phyloP scores from a whole-genome alignment of 37 sponge, comb jelly and placozoan genomes.

The Aplysina aerophoba region DNA sequence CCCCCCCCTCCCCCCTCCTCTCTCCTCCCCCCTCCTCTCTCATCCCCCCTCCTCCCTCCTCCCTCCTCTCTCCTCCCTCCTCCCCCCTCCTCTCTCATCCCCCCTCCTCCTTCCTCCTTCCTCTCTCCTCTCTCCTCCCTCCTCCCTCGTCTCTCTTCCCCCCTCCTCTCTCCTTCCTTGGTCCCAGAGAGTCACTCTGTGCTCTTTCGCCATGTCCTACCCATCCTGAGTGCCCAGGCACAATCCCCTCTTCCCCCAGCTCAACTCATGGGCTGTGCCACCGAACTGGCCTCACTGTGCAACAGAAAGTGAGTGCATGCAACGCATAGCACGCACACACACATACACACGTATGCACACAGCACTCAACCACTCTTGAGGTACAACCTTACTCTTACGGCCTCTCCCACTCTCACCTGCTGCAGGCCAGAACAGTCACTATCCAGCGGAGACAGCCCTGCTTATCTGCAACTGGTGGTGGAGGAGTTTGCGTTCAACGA shows the following conservation, averaged over 20 bases:
- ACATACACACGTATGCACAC: slow-evolving; percentile 8
- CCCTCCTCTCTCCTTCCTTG: neutral
- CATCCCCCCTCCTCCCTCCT: slow-evolving; percentile 18
- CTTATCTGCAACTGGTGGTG: neutral
- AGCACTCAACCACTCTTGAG: neutral
- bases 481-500: slow-evolving; percentile 38
- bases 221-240: neutral
- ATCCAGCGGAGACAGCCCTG: neutral
- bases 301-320: neutral
- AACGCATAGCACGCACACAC: neutral
- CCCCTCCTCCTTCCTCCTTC: slow-evolving; percentile 10
- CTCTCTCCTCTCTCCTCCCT: neutral
- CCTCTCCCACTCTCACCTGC: neutral
- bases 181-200: no score
- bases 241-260: neutral
- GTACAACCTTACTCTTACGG: neutral
- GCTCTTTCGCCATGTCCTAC: no score
- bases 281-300: no score
- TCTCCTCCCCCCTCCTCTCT: neutral
- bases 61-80: slow-evolving; percentile 10
- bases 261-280: neutral
- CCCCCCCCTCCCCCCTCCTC: slow-evolving; percentile 18
- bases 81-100: slow-evolving; percentile 2
- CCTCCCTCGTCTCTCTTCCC: no score
- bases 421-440: neutral